phyloP scores from a whole-genome alignment of 1,140 invertebrate species.

The Cotesia chilonis region DNA sequence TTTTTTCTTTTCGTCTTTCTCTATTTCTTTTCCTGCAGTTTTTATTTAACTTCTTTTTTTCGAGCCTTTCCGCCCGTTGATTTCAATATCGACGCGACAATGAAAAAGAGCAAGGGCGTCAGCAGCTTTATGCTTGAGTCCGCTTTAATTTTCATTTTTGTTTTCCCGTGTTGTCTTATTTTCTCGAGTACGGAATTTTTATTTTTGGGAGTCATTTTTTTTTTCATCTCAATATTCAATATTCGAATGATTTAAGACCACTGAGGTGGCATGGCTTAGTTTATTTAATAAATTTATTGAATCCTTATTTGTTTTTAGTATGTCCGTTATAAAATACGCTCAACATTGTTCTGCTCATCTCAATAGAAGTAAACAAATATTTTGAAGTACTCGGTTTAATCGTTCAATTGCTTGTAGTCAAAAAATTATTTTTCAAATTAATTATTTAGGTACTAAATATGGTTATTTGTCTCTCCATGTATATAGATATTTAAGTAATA shows the following conservation, averaged over 20 bases:
- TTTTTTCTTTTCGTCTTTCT: not conserved
- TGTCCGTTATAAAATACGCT: no score
- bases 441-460: not conserved
- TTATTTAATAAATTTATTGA: no score
- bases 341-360: not conserved
- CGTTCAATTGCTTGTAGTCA: no score
- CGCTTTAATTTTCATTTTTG: constrained; percentile 36
- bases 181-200: constrained; percentile 13
- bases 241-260: not conserved
- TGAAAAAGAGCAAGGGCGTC: constrained; percentile 22
- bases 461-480: not conserved
- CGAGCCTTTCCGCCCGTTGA: constrained; percentile 46
- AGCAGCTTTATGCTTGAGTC: constrained; percentile 29
- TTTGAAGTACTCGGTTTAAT: no score
- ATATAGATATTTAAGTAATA: not conserved
- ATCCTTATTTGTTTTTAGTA: constrained; percentile 7
- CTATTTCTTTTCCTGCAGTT: constrained; percentile 8
- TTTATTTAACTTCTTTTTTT: constrained; percentile 24
- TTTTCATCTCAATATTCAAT: not conserved
- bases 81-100: constrained; percentile 44
- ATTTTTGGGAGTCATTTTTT: not conserved
- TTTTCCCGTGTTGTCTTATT: constrained; percentile 30
- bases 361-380: no score
- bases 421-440: no score
- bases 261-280: not conserved